Evolutionary conservation across 2,888 invertebrate species (phyloP).

Genomic region (Agonopterix alstromeriana): DNA sequence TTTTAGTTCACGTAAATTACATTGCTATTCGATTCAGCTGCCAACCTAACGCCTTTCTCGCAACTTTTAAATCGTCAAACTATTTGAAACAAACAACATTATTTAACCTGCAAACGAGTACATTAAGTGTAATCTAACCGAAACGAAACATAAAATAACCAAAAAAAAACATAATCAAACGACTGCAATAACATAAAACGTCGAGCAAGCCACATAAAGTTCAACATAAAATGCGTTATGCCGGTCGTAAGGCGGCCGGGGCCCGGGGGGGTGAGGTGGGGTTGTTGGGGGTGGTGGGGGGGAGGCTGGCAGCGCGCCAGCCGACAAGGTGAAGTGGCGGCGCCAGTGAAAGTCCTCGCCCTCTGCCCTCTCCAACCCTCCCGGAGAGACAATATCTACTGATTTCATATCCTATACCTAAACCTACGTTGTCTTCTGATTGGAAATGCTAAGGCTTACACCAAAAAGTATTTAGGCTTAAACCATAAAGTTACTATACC

Average conservation of each 20-base stretch:
- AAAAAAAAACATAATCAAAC: neutral
- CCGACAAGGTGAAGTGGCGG: constrained; percentile 65
- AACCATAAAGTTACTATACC: too few species aligned
- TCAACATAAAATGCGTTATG: constrained; percentile 25
- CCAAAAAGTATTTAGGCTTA: too few species aligned
- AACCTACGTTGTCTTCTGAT: neutral
- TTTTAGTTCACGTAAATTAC: too few species aligned
- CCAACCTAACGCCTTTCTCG: too few species aligned
- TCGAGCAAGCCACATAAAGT: constrained; percentile 22
- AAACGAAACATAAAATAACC: neutral
- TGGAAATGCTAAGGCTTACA: too few species aligned
- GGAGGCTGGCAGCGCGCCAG: constrained; percentile 55
- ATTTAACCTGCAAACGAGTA: too few species aligned
- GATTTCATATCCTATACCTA: neutral
- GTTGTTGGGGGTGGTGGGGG: constrained; percentile 7
- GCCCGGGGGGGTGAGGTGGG: constrained; percentile 8
- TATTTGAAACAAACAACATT: too few species aligned
- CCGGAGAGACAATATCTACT: neutral
- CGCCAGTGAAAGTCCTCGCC: constrained; percentile 62
- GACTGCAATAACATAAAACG: constrained; percentile 7
- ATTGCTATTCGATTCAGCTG: too few species aligned
- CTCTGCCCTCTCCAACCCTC: constrained; percentile 13
- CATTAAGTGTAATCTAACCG: too few species aligned
- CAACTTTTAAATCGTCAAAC: too few species aligned
- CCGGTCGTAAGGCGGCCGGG: constrained; percentile 14